A percentile compares a stretch with the other conserved stretches of the same genome.
phyloP scores from a whole-genome alignment of 2,113 vertebrate genomes.

The Sisor rabdophorus region DNA sequence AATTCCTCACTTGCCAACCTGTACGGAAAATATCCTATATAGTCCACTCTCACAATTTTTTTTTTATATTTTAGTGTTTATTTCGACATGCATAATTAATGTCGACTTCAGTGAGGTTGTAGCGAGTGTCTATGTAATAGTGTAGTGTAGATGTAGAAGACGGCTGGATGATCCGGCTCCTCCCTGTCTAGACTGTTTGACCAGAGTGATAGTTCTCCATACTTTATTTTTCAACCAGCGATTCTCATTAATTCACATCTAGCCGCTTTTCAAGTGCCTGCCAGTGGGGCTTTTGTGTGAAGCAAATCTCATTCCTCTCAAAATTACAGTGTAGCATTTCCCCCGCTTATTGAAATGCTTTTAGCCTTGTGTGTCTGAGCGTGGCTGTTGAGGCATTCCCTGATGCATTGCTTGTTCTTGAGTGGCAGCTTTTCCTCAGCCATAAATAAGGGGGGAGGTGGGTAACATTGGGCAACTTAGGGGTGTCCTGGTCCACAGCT shows the following conservation, averaged over 20 bases:
- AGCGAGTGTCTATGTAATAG: background rate
- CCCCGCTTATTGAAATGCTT: slow-evolving; percentile 49
- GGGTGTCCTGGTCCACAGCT: slow-evolving; percentile 49
- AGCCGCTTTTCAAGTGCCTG: slow-evolving; percentile 35
- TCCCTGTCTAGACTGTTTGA: slow-evolving; percentile 69
- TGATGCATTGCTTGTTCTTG: slow-evolving; percentile 34
- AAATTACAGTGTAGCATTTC: slow-evolving; percentile 47
- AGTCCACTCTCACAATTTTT: background rate
- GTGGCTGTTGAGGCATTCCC: slow-evolving; percentile 25
- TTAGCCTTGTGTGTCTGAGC: slow-evolving; percentile 33
- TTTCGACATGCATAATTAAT: background rate
- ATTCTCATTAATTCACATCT: slow-evolving; percentile 67
- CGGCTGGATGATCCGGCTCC: slow-evolving; percentile 67
- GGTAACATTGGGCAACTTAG: background rate
- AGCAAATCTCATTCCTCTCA: slow-evolving; percentile 43
- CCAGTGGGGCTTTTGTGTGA: slow-evolving; percentile 42
- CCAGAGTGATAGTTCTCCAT: slow-evolving; percentile 56
- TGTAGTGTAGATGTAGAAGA: slow-evolving; percentile 45
- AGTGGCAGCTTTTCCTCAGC: slow-evolving; percentile 45
- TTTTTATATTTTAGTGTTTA: background rate
- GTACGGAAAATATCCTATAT: background rate
- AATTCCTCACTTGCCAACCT: background rate
- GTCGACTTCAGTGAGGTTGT: background rate
- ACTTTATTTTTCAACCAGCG: slow-evolving; percentile 52
- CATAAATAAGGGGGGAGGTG: slow-evolving; percentile 8